Evolutionary conservation across 2,797 vertebrate species (phyloP), one percentile per base, ranked within the genome.

Genomic region (Zenarchopterus dispar): DNA sequence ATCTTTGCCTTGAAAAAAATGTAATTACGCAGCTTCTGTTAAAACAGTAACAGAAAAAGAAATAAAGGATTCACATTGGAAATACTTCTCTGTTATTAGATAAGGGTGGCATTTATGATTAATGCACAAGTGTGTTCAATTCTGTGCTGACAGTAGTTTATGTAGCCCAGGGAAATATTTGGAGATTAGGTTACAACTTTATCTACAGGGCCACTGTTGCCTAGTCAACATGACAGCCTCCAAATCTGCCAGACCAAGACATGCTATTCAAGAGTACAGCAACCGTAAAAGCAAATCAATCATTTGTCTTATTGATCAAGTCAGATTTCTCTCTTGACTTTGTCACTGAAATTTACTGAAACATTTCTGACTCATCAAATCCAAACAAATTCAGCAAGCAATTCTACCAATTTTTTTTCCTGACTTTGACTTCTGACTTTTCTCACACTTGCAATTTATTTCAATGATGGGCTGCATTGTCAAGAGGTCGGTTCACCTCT

Each of bases 221-320:
- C 18, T 16, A 9, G 56, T 44, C 50, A 50, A 47, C 56, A 47
- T 51, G 64, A 75, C 56, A 63, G 53, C 68, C 69, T 58, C 58
- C 76, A 77, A 73, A 81, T 44, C 77, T 36, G 33, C 11, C 33
- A 72, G 46, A 56, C 42, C 26, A 31, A 66, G 61, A 78, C 42
- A 15, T 13, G 16, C 41, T 43, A 28, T 52, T 50, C 33, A 36
- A 36, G 42, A 42, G 42, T 44, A 46, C 62, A 45, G 62, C 51
- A 78, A 74, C 71, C 48, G 31, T 43, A 75, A 53, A 68, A 78
- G 64, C 70, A 73, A 80, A 85, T 74, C 9, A 36, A 36, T 36
- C 77, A 85, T 73, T 62, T 78, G 70, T 82, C 80, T 69, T 4
- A 19, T 61, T 54, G 59, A 71, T 67, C 23, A 55, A 62, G 75